These are phyloP conservation scores for Helostoma temminkii DNA, from an alignment of 2,797 vertebrate species.

Conservation along the genomic window DNA sequence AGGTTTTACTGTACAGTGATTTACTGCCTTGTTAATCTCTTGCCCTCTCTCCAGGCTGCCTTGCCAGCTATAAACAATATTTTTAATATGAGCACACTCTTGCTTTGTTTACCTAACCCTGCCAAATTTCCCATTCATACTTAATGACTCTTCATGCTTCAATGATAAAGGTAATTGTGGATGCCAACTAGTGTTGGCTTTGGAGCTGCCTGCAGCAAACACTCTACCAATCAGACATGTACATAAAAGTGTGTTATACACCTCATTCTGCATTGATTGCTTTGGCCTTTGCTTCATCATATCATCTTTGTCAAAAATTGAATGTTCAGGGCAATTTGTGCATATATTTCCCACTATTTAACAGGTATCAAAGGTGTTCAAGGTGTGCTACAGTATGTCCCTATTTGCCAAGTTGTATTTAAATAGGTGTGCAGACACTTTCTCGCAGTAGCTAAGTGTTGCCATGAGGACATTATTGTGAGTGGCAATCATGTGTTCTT, in stretches of 20 bases:
- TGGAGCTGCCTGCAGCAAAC: conserved; percentile 17
- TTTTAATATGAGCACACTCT: conserved; percentile 46
- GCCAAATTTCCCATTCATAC: conserved; percentile 69
- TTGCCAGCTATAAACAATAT: conserved; percentile 43
- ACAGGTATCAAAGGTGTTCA: neutral
- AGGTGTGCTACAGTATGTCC: neutral
- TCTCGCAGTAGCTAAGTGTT: too few relatives aligned
- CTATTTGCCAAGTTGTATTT: too few relatives aligned
- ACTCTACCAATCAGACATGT: conserved; percentile 4
- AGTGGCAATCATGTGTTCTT: too few relatives aligned
- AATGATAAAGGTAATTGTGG: conserved; percentile 60
- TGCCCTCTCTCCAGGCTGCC: conserved; percentile 4
- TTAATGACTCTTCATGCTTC: conserved; percentile 63
- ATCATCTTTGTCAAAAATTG: too few relatives aligned
- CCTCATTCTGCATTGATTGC: neutral
- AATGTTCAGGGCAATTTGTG: conserved; percentile 4
- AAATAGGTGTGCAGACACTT: too few relatives aligned
- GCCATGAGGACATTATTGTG: too few relatives aligned
- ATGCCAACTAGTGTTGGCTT: conserved; percentile 34
- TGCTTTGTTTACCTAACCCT: conserved; percentile 64
- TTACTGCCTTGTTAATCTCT: conserved; percentile 20
- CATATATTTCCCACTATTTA: neutral
- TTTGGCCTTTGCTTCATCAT: conserved; percentile 16
- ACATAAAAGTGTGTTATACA: conserved; percentile 7
- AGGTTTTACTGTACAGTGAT: conserved; percentile 26